Conservation (phyloP, 2,888 invertebrate species). For the Drosophila affinis region DNA sequence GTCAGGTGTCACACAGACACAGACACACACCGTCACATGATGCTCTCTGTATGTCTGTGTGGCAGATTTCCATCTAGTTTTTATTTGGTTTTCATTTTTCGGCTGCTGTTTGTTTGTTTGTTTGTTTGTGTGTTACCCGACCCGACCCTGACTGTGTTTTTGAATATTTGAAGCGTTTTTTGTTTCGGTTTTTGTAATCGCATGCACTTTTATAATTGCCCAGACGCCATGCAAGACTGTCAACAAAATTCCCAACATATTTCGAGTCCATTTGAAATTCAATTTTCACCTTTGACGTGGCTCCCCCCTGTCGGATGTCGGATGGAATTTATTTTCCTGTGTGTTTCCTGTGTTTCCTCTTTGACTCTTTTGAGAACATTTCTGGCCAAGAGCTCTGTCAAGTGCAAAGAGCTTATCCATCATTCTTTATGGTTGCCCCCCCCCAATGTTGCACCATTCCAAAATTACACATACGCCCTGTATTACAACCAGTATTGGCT, state of each 20-base stretch:
- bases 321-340: background rate
- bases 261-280: slow-evolving; percentile 33
- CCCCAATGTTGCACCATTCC: background rate
- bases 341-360: background rate
- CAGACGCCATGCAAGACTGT: slow-evolving; percentile 5
- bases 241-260: slow-evolving; percentile 16
- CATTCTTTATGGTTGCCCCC: background rate
- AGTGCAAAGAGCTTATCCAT: background rate
- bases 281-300: slow-evolving; percentile 23
- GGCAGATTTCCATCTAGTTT: slow-evolving; percentile 23
- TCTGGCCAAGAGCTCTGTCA: no score
- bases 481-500: slow-evolving; percentile 40
- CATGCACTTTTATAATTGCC: slow-evolving; percentile 16
- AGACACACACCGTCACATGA: slow-evolving; percentile 37
- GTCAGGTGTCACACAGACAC: slow-evolving; percentile 16
- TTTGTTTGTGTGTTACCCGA: background rate
- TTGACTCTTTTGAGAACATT: background rate
- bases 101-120: background rate
- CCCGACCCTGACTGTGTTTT: slow-evolving; percentile 4
- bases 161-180: slow-evolving; percentile 27
- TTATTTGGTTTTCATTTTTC: slow-evolving; percentile 1
- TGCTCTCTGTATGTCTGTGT: slow-evolving; percentile 37
- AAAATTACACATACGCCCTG: slow-evolving; percentile 63
- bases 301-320: background rate
- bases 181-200: slow-evolving; percentile 17